Conservation (phyloP, 2,888 invertebrate species). For the Sesamia inferens region DNA sequence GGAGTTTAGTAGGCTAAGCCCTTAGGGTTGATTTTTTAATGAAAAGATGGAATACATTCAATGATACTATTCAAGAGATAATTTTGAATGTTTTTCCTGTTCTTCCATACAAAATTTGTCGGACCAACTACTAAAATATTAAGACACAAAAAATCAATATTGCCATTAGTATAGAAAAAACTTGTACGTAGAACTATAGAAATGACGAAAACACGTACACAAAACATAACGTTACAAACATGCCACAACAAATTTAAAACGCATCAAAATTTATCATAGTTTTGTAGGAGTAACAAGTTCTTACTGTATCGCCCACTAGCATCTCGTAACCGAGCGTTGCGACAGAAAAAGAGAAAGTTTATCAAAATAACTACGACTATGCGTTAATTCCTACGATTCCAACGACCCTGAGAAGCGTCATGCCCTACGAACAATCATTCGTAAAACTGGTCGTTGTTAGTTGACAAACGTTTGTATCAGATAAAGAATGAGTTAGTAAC, state of each 20-base stretch:
- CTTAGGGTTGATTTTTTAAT: no score
- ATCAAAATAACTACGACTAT: slow-evolving; percentile 54
- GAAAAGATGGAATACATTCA: no score
- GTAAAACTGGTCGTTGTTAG: slow-evolving; percentile 4
- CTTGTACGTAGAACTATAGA: background rate
- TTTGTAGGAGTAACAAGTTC: slow-evolving; percentile 36
- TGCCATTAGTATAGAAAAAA: background rate
- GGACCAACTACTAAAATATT: background rate
- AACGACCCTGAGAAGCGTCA: slow-evolving; percentile 46
- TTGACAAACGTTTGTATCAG: slow-evolving; percentile 22
- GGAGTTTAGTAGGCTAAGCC: no score
- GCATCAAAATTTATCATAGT: slow-evolving; percentile 32
- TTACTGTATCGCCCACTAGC: slow-evolving; percentile 39
- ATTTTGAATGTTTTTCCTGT: no score
- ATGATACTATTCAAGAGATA: no score
- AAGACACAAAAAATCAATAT: background rate
- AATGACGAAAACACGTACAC: background rate
- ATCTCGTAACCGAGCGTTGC: slow-evolving; percentile 42
- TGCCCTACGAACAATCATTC: slow-evolving; percentile 48
- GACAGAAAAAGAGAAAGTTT: slow-evolving; percentile 63
- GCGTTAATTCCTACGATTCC: slow-evolving; percentile 41
- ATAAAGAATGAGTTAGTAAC: slow-evolving; percentile 19
- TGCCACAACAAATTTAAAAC: slow-evolving; percentile 18
- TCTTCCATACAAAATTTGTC: no score
- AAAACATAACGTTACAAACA: slow-evolving; percentile 6